Base-by-base conservation (phyloP, 2,113 vertebrate genomes). In the Electrona antarctica region DNA sequence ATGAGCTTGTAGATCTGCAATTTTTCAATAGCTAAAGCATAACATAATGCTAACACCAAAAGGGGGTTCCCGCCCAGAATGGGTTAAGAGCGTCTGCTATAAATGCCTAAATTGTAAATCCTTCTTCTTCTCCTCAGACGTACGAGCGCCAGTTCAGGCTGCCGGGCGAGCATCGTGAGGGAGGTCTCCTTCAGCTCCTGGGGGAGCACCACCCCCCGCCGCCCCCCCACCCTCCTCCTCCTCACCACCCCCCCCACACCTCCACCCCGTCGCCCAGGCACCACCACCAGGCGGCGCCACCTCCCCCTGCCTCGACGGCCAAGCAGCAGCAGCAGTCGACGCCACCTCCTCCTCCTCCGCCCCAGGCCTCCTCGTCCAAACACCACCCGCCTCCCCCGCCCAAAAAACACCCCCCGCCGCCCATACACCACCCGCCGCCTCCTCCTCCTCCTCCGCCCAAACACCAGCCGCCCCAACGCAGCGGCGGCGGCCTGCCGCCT, bases 71-170 rank as follows among this genome's bases (percentile, higher is more conserved):
- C 21, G 21, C 1, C 2, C 21, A 21, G 21, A 21, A 21, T 21
- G 21, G 21, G 21, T 21, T 21, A 21, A 21, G 21, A 21, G 21
- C 21, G 21, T 21, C 21, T 21, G 21, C 21, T 21, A 21, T 21
- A 21, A 21, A 21, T 1, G 21, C 21, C 21, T 21, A 21, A 21
- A 21, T 2, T 21, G 21, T 21, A 21, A 21, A 21, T 21, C 21
- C 21, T 21, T 21, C 21, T 21, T 78, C 28, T 83, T 73, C 69
- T 85, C 68, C 65, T 14, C 86, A 99, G 97, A 95, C 95, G 59
- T 97, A 96, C 12, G 97, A 99, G 86, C 94, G 94, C 85, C 93
- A 94, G 68, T 96, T 94, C 87, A 95, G 95, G 83, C 94, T 94
- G 87, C 48, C 90, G 84, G 33, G 33, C 1, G 94, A 95, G 82